phyloP scores from a whole-genome alignment of 2,888 invertebrate species.

The Agrotis segetum region DNA sequence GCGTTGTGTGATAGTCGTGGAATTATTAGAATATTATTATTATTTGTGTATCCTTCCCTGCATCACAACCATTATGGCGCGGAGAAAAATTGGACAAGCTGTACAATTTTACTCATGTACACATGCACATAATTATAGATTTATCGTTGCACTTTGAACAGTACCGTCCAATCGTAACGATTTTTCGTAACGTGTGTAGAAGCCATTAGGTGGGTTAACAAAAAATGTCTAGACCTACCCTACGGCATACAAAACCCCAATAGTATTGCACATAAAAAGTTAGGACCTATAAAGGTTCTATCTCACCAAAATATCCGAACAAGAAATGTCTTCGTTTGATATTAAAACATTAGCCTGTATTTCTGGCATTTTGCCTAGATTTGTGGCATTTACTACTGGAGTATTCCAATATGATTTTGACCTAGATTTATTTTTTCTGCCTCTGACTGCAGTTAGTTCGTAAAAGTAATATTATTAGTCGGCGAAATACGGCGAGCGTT shows the following conservation, averaged over 20 bases:
- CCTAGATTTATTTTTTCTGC: constrained; percentile 18
- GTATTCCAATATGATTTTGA: constrained; percentile 19
- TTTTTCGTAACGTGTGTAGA: no score
- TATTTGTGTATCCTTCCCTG: no score
- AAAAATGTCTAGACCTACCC: constrained; percentile 24
- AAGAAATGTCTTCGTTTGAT: constrained; percentile 35
- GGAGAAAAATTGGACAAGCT: no score
- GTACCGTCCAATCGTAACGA: no score
- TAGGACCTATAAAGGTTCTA: constrained; percentile 18
- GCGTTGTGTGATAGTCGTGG: no score
- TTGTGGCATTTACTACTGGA: constrained; percentile 18
- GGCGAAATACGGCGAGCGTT: constrained; percentile 7
- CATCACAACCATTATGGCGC: no score
- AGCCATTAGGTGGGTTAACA: constrained; percentile 1
- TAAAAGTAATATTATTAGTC: constrained; percentile 37
- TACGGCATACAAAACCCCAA: constrained; percentile 32
- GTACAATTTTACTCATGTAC: no score
- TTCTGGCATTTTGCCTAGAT: constrained; percentile 27
- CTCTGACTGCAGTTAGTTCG: constrained; percentile 12
- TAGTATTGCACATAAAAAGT: constrained; percentile 40
- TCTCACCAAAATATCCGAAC: constrained; percentile 30
- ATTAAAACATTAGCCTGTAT: constrained; percentile 36
- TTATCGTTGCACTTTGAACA: no score
- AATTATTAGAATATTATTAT: no score
- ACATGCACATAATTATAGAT: no score